These are phyloP conservation scores for Eremophila alpestris DNA, from an alignment of 2,797 vertebrate genomes.

Conservation along the genomic window DNA sequence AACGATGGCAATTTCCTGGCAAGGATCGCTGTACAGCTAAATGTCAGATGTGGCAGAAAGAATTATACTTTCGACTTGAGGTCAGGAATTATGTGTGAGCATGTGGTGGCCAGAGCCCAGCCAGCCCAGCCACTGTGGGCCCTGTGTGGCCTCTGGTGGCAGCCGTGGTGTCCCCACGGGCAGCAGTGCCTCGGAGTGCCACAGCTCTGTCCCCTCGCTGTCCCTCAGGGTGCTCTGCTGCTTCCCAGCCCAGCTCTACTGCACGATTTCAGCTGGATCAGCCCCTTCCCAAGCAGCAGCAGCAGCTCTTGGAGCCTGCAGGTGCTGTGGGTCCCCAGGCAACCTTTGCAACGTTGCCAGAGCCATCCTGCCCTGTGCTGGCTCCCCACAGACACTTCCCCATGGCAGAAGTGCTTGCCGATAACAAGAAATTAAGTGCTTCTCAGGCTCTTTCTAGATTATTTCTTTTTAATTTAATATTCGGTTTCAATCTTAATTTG, in stretches of 20 bases:
- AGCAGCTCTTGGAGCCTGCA: background rate
- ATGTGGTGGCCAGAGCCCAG: background rate
- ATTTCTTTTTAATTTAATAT: background rate
- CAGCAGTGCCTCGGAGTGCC: rapidly evolving
- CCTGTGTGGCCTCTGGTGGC: background rate
- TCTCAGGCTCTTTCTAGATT: background rate
- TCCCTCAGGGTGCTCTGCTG: background rate
- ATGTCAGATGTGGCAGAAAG: conserved; percentile 66
- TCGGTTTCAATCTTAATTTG: background rate
- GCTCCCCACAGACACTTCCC: background rate
- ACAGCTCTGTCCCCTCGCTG: background rate
- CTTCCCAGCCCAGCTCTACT: background rate
- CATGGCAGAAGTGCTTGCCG: background rate
- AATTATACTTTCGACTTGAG: conserved; percentile 37
- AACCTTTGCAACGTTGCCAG: background rate
- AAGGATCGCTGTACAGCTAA: conserved; percentile 46
- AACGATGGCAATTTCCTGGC: conserved; percentile 67
- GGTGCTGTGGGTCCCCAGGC: background rate
- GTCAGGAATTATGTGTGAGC: conserved; percentile 29
- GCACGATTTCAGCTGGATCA: rapidly evolving
- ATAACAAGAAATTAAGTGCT: background rate
- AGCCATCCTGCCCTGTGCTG: background rate
- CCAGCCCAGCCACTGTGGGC: rapidly evolving
- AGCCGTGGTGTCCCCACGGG: rapidly evolving
- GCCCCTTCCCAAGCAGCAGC: background rate